phyloP scores from a whole-genome alignment of 2,797 vertebrate species.

The Amniataba percoides region DNA sequence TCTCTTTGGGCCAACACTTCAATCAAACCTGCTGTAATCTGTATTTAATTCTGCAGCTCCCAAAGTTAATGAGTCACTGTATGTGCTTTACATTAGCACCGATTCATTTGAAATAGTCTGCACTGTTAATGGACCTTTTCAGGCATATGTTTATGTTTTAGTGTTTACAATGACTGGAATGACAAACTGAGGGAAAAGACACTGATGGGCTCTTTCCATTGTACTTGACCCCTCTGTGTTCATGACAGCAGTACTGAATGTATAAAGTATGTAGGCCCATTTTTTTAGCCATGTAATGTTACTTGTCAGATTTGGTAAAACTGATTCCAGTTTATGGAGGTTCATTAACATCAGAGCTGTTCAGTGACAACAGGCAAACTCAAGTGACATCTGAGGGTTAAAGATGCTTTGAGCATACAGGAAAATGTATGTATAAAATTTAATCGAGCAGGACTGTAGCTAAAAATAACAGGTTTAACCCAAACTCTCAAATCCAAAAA shows the following conservation, averaged over 20 bases:
- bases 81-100: conserved; percentile 51
- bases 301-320: neutral
- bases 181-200: conserved; percentile 21
- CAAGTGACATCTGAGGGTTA: neutral
- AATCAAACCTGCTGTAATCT: conserved; percentile 44
- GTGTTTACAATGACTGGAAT: conserved; percentile 16
- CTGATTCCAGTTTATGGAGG: conserved; percentile 15
- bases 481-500: neutral
- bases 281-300: conserved; percentile 23
- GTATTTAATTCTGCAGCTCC: conserved; percentile 30
- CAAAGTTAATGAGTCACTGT: conserved; percentile 39
- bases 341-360: neutral
- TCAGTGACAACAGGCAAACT: neutral
- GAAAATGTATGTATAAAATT: neutral
- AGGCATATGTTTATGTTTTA: conserved; percentile 37
- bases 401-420: neutral
- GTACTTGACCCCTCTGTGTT: neutral
- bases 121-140: conserved; percentile 39
- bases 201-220: conserved; percentile 7
- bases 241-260: conserved; percentile 46
- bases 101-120: conserved; percentile 16
- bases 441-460: neutral
- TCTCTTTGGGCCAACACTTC: conserved; percentile 1
- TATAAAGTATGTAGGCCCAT: conserved; percentile 14
- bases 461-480: neutral